Conservation (phyloP, 1,140 invertebrate species). For the Belonocnema kinseyi region DNA sequence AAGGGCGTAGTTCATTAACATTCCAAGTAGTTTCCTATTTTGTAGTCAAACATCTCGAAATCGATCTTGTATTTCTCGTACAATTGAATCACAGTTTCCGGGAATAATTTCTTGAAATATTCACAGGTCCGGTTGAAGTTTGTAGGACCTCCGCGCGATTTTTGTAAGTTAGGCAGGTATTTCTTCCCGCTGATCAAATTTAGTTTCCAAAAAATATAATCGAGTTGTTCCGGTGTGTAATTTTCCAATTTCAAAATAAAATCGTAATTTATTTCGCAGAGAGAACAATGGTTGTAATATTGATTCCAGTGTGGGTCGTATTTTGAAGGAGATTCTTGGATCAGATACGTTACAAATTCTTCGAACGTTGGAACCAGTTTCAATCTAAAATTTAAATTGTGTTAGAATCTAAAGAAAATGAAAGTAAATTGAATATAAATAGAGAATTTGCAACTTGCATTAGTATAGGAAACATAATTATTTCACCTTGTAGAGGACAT, state of each 20-base stretch:
- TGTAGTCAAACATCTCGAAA: constrained; percentile 72
- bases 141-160: constrained; percentile 57
- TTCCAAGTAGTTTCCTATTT: constrained; percentile 60
- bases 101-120: constrained; percentile 66
- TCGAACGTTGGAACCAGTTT: constrained; percentile 71
- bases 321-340: constrained; percentile 54
- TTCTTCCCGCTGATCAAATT: constrained; percentile 44
- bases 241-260: constrained; percentile 68
- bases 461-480: too few species aligned
- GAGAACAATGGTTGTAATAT: constrained; percentile 68
- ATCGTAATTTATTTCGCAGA: constrained; percentile 67
- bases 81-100: constrained; percentile 57
- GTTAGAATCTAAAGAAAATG: background rate
- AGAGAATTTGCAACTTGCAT: too few species aligned
- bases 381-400: constrained; percentile 56
- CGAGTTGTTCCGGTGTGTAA: constrained; percentile 55
- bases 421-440: too few species aligned
- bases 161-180: constrained; percentile 56
- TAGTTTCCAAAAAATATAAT: constrained; percentile 64
- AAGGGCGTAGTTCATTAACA: constrained; percentile 40
- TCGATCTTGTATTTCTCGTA: constrained; percentile 69
- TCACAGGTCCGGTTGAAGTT: constrained; percentile 63
- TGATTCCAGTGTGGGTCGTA: constrained; percentile 71
- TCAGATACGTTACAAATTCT: constrained; percentile 70
- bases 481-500: too few species aligned